These are phyloP conservation scores for Pelusios castaneus DNA, from an alignment of 2,113 vertebrate species.

Conservation along the genomic window DNA sequence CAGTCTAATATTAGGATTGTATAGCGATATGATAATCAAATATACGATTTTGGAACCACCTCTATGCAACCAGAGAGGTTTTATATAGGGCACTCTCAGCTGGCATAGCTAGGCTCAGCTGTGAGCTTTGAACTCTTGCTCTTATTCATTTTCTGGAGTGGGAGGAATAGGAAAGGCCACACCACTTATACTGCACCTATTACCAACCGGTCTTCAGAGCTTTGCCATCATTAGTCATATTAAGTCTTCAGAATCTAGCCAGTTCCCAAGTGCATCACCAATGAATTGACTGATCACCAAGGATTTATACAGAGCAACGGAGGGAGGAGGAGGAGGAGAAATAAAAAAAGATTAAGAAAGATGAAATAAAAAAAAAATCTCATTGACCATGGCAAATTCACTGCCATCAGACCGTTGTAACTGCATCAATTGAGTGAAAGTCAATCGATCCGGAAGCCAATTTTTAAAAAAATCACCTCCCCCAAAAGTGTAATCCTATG, in stretches of 20 bases:
- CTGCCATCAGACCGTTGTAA: too few species aligned
- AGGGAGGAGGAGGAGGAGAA: not conserved
- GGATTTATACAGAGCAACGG: not conserved
- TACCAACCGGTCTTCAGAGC: not conserved
- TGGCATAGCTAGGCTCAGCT: not conserved
- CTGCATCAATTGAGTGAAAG: too few species aligned
- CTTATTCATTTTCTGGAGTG: not conserved
- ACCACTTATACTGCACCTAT: not conserved
- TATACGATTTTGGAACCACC: not conserved
- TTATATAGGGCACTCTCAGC: not conserved
- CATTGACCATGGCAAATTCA: too few species aligned
- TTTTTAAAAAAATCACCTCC: too few species aligned
- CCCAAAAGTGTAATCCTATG: too few species aligned
- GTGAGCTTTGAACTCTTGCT: not conserved
- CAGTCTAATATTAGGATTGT: not conserved
- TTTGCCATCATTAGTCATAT: not conserved
- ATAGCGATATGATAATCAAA: not conserved
- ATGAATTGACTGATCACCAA: not conserved
- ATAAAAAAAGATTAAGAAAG: fast-evolving
- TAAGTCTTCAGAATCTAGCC: not conserved
- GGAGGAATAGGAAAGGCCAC: not conserved
- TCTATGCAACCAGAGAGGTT: not conserved
- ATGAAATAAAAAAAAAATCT: not conserved
- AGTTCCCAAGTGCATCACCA: not conserved
- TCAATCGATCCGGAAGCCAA: too few species aligned